These are phyloP conservation scores for Drosophila orosa DNA, from an alignment of 1,140 invertebrate genomes.

Conservation along the genomic window DNA sequence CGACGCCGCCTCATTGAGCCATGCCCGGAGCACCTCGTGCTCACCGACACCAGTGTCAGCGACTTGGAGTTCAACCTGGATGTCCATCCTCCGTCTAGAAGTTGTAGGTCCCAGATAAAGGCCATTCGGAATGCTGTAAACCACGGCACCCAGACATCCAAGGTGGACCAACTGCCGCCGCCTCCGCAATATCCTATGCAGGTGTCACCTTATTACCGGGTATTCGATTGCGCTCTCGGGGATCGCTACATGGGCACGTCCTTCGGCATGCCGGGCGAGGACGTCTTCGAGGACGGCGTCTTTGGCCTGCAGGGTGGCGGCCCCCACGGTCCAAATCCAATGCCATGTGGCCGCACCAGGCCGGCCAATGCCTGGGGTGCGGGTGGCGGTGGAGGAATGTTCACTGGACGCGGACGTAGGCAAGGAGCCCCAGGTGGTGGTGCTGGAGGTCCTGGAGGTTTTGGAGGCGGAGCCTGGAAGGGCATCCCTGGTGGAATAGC, in stretches of 20 bases:
- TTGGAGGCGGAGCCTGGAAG: slow-evolving; percentile 3
- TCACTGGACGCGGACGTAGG: background rate
- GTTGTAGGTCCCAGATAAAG: background rate
- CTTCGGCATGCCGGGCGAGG: slow-evolving; percentile 49
- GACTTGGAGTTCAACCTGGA: slow-evolving; percentile 74
- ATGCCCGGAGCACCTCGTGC: slow-evolving; percentile 50
- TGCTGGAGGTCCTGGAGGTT: background rate
- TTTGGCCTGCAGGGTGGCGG: slow-evolving; percentile 47
- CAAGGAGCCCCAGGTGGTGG: background rate
- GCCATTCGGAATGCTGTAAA: slow-evolving; percentile 23
- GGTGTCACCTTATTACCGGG: slow-evolving; percentile 28
- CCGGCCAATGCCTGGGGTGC: slow-evolving; percentile 30
- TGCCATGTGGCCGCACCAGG: slow-evolving; percentile 20
- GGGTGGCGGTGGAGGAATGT: background rate
- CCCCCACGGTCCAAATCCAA: slow-evolving; percentile 34
- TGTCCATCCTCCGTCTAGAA: slow-evolving; percentile 60
- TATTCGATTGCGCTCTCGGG: slow-evolving; percentile 56
- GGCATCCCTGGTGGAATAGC: background rate
- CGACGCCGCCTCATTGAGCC: slow-evolving; percentile 27
- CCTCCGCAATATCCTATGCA: slow-evolving; percentile 6
- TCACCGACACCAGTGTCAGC: slow-evolving; percentile 76
- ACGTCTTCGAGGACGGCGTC: slow-evolving; percentile 54
- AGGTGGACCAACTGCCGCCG: slow-evolving; percentile 8
- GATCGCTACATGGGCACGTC: slow-evolving; percentile 64
- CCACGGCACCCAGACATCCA: slow-evolving; percentile 53